phyloP scores from a whole-genome alignment of 2,797 vertebrate genomes.

The Smutsia gigantea region DNA sequence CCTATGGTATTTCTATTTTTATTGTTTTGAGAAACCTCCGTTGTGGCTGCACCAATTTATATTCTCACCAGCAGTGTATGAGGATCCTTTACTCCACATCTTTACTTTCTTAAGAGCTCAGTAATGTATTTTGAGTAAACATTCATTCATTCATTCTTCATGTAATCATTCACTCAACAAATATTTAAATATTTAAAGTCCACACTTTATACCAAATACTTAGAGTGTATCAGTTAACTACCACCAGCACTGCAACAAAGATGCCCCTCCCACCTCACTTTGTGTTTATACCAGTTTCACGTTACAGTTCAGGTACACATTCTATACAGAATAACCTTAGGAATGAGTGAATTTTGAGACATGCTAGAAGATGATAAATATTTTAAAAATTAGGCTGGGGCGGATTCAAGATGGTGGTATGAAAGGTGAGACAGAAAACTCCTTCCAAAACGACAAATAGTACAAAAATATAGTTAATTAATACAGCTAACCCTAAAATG shows the following conservation, averaged over 20 bases:
- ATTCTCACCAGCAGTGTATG: no score
- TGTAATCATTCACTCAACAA: neutral
- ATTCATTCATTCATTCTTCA: neutral
- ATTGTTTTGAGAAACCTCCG: no score
- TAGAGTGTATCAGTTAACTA: neutral
- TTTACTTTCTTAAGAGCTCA: neutral
- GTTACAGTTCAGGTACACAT: neutral
- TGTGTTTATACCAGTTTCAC: neutral
- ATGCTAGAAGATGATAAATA: neutral
- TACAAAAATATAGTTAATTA: no score
- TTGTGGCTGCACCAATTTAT: no score
- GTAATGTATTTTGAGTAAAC: neutral
- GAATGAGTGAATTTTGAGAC: neutral
- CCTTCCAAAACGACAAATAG: no score
- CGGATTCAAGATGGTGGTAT: no score
- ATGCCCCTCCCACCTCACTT: accelerated
- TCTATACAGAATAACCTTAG: neutral
- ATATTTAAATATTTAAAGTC: neutral
- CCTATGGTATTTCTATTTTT: no score
- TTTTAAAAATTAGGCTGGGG: neutral
- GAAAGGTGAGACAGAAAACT: no score
- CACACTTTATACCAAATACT: neutral
- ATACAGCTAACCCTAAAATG: no score
- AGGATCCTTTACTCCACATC: no score
- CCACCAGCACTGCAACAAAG: neutral